phyloP scores from a whole-genome alignment of 2,797 vertebrate species.

The Champsocephalus gunnari region DNA sequence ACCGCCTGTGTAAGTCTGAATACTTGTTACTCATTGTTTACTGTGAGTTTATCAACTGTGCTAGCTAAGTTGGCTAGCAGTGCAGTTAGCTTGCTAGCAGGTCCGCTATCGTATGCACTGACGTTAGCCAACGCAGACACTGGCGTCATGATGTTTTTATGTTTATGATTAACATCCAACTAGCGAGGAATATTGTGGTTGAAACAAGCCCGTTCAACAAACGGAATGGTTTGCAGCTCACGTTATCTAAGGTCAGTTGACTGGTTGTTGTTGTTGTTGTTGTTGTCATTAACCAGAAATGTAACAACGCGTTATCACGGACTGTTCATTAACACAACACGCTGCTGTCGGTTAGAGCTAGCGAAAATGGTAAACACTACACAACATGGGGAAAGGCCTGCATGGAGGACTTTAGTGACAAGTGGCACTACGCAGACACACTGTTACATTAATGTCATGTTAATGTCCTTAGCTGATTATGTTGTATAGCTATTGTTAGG shows the following conservation, averaged over 20 bases:
- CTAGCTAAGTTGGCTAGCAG: conserved; percentile 67
- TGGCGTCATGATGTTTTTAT: conserved; percentile 67
- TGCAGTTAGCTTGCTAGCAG: conserved; percentile 69
- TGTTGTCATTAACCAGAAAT: conserved; percentile 12
- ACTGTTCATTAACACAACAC: conserved; percentile 40
- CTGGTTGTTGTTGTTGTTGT: conserved; percentile 3
- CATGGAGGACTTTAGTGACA: conserved; percentile 35
- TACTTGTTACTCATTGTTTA: conserved; percentile 58
- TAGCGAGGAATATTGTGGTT: conserved; percentile 24
- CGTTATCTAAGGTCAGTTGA: conserved; percentile 28
- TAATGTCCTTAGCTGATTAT: not conserved
- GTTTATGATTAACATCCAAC: conserved; percentile 58
- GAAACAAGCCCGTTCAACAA: not conserved
- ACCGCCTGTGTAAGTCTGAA: conserved; percentile 62
- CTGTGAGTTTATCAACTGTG: conserved; percentile 67
- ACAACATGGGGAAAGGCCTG: conserved; percentile 54
- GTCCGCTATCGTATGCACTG: conserved; percentile 63
- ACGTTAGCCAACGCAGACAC: conserved; percentile 68
- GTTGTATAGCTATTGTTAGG: not conserved
- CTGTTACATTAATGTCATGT: not conserved
- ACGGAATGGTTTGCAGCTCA: not conserved
- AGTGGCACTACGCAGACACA: conserved; percentile 37
- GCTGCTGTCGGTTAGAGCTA: conserved; percentile 45
- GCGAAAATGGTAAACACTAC: conserved; percentile 60
- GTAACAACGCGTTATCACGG: conserved; percentile 35